A percentile compares a stretch with the other conserved stretches of the same genome.
Evolutionary conservation across 1,140 invertebrate species (phyloP).

Genomic region (Lordiphosa collinella): DNA sequence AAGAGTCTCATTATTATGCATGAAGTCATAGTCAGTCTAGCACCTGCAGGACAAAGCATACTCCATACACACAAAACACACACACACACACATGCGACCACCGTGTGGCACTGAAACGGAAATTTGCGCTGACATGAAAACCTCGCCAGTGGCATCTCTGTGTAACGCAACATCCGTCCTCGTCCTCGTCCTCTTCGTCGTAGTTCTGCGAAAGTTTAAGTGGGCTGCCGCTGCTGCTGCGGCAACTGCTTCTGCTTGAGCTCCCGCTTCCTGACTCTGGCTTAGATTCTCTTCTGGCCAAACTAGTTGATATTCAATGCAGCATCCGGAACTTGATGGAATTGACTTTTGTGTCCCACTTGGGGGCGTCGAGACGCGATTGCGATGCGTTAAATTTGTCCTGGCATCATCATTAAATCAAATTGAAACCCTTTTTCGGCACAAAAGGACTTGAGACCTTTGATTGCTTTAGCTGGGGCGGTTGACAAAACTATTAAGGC

Average conservation of each 20-base stretch:
- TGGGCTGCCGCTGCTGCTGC: slow-evolving; percentile 34
- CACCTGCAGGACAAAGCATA: slow-evolving; percentile 68
- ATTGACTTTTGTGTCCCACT: slow-evolving; percentile 64
- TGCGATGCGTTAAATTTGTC: slow-evolving; percentile 67
- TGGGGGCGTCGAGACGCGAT: slow-evolving; percentile 22
- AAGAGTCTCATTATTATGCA: slow-evolving; percentile 67
- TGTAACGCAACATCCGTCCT: slow-evolving; percentile 65
- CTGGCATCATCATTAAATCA: slow-evolving; percentile 73
- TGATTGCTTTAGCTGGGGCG: slow-evolving; percentile 51
- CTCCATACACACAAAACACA: slow-evolving; percentile 19
- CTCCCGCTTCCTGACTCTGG: slow-evolving; percentile 13
- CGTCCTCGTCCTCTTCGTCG: background rate
- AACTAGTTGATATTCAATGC: slow-evolving; percentile 75
- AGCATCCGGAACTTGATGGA: slow-evolving; percentile 72
- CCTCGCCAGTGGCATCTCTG: slow-evolving; percentile 55
- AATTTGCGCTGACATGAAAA: slow-evolving; percentile 73
- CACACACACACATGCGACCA: slow-evolving; percentile 8
- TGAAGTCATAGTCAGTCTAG: slow-evolving; percentile 71
- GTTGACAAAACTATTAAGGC: slow-evolving; percentile 53
- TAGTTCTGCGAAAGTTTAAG: slow-evolving; percentile 51
- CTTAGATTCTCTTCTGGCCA: slow-evolving; percentile 5
- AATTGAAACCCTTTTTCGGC: slow-evolving; percentile 70
- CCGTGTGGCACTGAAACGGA: slow-evolving; percentile 61
- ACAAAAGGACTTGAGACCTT: slow-evolving; percentile 63
- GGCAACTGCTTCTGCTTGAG: slow-evolving; percentile 15